phyloP scores from a whole-genome alignment of 2,888 invertebrate species.

The Melanostoma scalare region DNA sequence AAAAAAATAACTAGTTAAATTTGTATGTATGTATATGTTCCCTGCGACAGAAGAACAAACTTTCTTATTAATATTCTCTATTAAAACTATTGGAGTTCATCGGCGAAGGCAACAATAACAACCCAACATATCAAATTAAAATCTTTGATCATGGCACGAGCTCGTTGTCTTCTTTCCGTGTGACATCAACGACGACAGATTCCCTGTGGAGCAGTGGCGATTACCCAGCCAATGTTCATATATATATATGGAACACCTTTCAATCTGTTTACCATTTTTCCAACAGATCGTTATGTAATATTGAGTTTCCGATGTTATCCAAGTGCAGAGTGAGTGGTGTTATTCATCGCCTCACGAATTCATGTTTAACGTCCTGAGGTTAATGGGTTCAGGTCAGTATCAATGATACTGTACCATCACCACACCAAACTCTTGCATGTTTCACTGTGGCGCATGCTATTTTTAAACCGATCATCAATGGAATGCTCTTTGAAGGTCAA shows the following conservation, averaged over 20 bases:
- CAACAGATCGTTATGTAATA: slow-evolving; percentile 41
- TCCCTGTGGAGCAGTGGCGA: slow-evolving; percentile 50
- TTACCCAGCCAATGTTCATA: slow-evolving; percentile 23
- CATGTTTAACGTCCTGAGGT: slow-evolving; percentile 62
- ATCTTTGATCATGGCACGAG: slow-evolving; percentile 48
- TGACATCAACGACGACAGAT: slow-evolving; percentile 53
- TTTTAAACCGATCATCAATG: slow-evolving; percentile 51
- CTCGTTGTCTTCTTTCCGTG: slow-evolving; percentile 39
- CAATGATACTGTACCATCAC: slow-evolving; percentile 4
- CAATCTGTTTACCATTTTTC: slow-evolving; percentile 20
- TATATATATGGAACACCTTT: slow-evolving; percentile 39
- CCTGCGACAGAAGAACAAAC: too few species aligned
- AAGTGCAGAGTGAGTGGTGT: slow-evolving; percentile 46
- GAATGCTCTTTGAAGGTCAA: slow-evolving; percentile 56
- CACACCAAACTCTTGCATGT: background rate
- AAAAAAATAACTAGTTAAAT: too few species aligned
- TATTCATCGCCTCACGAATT: slow-evolving; percentile 37
- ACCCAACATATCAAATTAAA: slow-evolving; percentile 43
- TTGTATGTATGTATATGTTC: too few species aligned
- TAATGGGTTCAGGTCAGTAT: slow-evolving; percentile 67
- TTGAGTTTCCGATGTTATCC: slow-evolving; percentile 44
- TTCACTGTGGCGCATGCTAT: slow-evolving; percentile 14
- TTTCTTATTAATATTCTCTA: too few species aligned
- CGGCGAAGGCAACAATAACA: slow-evolving; percentile 20
- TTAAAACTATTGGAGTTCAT: background rate